phyloP scores from a whole-genome alignment of 2,888 invertebrate species.

The Hedya salicella region DNA sequence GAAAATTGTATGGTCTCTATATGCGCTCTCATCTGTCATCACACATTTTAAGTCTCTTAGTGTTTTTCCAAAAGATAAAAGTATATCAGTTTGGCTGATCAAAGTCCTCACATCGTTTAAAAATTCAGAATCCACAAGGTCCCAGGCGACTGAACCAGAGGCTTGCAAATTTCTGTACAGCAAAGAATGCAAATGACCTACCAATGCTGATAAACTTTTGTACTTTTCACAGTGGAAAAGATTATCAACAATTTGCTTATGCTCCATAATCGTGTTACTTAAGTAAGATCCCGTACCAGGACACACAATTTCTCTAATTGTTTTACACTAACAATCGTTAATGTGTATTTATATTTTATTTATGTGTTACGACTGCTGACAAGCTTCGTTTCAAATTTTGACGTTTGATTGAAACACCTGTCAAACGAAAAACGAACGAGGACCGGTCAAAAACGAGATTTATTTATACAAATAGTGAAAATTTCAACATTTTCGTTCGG shows the following conservation, averaged over 20 bases:
- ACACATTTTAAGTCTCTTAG: conserved; percentile 66
- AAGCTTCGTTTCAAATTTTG: too few relatives aligned
- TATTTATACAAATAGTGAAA: too few relatives aligned
- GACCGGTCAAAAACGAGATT: too few relatives aligned
- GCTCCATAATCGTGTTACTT: conserved; percentile 12
- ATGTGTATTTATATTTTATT: neutral
- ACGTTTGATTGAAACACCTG: too few relatives aligned
- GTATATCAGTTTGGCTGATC: conserved; percentile 42
- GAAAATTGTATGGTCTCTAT: conserved; percentile 64
- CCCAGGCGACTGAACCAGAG: conserved; percentile 49
- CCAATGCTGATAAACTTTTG: conserved; percentile 44
- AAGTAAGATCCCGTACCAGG: neutral
- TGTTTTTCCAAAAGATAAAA: conserved; percentile 68
- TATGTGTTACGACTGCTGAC: too few relatives aligned
- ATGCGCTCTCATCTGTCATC: conserved; percentile 56
- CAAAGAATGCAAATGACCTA: conserved; percentile 46
- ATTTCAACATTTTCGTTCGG: too few relatives aligned
- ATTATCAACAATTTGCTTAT: conserved; percentile 14
- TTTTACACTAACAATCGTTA: neutral
- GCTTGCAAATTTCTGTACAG: conserved; percentile 45
- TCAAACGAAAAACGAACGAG: too few relatives aligned
- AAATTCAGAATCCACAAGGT: conserved; percentile 62
- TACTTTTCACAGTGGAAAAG: conserved; percentile 30
- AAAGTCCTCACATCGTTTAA: conserved; percentile 62
- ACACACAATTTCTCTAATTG: neutral